Base-by-base conservation (phyloP, 2,888 invertebrate genomes). In the Chouioia cunea region DNA sequence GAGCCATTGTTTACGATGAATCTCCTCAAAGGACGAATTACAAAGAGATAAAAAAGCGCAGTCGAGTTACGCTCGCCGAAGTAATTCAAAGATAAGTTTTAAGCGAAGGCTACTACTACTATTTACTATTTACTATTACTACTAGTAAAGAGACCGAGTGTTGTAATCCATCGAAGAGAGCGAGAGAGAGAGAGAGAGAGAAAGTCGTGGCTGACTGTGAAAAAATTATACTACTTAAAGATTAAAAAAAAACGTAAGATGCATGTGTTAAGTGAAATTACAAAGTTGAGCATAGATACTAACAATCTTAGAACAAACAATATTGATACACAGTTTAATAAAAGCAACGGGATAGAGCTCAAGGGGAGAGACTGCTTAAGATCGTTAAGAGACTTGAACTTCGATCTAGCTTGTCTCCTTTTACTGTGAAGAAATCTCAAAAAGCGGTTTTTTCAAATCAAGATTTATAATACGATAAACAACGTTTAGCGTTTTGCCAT, bases 181-280 rank as follows among this genome's bases (percentile, higher is more conserved):
- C 59, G 20, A 50, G 53, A 70, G 63, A 77, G 63, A 70, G 50
- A 75, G 63, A 70, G 64, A 65, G 56, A 75, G 70, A 67, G 6
- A 74, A 72, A 72, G 72, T 77, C 78, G 77, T 77, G 78, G 79
- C 78, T 77, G 80, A 79, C 76, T 78, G 79, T 77, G 75, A 79
- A 76, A 77, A 68, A 71, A 65, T 58, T 70, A 74, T 72, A 70
- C 62, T 68, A 69, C 66, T 63, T 71, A 72, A 73, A 56, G 62
- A 22, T 22, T 56, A 57, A 68, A 70, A 68, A 67, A 73, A 74
- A 70, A 78, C 77, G 81, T 80, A 81, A 80, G 80, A 83, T 83
- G 83, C 83, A 83, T 83, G 79, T 82, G 83, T 83, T 82, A 79
- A 81, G 74, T 74, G 74, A 74, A 74, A 70, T 73, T 71, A 65